A percentile compares a stretch with the other conserved stretches of the same genome.
Evolutionary conservation across 64 coral and sea anemone species (phyloP).

Genomic region (Pocillopora verrucosa): DNA sequence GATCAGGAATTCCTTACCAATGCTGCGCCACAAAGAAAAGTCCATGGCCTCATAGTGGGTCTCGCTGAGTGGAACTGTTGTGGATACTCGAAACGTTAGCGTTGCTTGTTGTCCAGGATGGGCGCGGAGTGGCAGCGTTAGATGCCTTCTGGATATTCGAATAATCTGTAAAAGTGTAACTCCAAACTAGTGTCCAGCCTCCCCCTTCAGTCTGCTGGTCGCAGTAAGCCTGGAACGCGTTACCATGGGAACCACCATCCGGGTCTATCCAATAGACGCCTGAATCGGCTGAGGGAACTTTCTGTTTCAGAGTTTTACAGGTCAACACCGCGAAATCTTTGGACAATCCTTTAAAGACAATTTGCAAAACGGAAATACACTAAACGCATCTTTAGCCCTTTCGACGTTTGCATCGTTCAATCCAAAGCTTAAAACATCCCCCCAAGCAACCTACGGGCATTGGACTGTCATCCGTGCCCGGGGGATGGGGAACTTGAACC

Average conservation of each 20-base stretch:
- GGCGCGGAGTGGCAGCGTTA: constrained; percentile 65
- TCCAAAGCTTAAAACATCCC: too few relatives aligned
- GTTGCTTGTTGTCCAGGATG: constrained; percentile 12
- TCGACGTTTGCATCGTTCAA: too few relatives aligned
- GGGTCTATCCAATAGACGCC: constrained; percentile 59
- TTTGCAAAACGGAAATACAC: too few relatives aligned
- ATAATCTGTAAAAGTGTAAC: constrained; percentile 71
- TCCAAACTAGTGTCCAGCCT: constrained; percentile 79
- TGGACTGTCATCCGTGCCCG: too few relatives aligned
- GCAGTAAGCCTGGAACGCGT: constrained; percentile 50
- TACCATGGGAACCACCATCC: background rate
- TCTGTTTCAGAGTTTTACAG: background rate
- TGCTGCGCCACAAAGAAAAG: constrained; percentile 52
- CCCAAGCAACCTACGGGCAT: too few relatives aligned
- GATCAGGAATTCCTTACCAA: constrained; percentile 54
- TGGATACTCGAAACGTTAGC: constrained; percentile 18
- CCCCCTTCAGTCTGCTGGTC: constrained; percentile 62
- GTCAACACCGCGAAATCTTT: background rate
- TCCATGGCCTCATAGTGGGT: constrained; percentile 50
- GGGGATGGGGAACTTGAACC: too few relatives aligned
- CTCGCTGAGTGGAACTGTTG: constrained; percentile 47
- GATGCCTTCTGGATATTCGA: constrained; percentile 20
- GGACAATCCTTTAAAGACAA: background rate
- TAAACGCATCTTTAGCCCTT: too few relatives aligned
- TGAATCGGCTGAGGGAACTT: background rate